These are phyloP conservation scores for Drosophila takahashii DNA, from an alignment of 1,140 invertebrate species.

Conservation along the genomic window DNA sequence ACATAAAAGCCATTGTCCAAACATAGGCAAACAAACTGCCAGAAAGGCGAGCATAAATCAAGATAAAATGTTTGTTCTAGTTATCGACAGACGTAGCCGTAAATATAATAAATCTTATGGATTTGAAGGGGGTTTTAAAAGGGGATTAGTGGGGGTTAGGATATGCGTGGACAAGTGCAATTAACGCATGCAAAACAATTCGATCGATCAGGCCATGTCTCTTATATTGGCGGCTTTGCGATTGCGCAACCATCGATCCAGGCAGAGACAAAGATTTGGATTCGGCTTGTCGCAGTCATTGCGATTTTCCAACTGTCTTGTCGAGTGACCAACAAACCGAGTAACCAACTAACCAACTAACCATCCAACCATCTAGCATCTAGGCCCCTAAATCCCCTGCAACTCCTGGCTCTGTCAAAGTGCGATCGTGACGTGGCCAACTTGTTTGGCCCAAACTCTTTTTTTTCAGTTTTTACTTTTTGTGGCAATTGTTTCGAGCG, in stretches of 20 bases:
- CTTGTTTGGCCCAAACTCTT: slow-evolving; percentile 60
- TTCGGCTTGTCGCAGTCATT: slow-evolving; percentile 59
- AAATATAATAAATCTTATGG: slow-evolving; percentile 47
- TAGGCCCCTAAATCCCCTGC: not conserved
- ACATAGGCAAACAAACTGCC: slow-evolving; percentile 71
- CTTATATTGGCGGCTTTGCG: slow-evolving; percentile 11
- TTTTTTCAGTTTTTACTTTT: slow-evolving; percentile 35
- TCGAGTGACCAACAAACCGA: slow-evolving; percentile 78
- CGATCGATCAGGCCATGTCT: slow-evolving; percentile 33
- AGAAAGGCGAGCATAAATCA: slow-evolving; percentile 66
- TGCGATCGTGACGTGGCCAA: slow-evolving; percentile 82
- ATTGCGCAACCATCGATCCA: slow-evolving; percentile 63
- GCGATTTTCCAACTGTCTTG: slow-evolving; percentile 50
- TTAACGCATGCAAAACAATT: slow-evolving; percentile 64
- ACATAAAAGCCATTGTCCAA: slow-evolving; percentile 64
- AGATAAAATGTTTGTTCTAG: slow-evolving; percentile 70
- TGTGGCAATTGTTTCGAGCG: slow-evolving; percentile 67
- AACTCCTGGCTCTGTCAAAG: slow-evolving; percentile 65
- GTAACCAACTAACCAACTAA: slow-evolving; percentile 71
- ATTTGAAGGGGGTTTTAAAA: not conserved
- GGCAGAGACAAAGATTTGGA: slow-evolving; percentile 55
- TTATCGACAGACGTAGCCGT: slow-evolving; percentile 51
- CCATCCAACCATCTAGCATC: slow-evolving; percentile 59
- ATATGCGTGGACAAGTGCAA: slow-evolving; percentile 72
- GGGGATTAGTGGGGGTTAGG: not conserved